A percentile compares a stretch with the other conserved stretches of the same genome.
These are phyloP conservation scores for Crax fasciolata DNA, from an alignment of 2,797 vertebrate genomes.

Conservation along the genomic window DNA sequence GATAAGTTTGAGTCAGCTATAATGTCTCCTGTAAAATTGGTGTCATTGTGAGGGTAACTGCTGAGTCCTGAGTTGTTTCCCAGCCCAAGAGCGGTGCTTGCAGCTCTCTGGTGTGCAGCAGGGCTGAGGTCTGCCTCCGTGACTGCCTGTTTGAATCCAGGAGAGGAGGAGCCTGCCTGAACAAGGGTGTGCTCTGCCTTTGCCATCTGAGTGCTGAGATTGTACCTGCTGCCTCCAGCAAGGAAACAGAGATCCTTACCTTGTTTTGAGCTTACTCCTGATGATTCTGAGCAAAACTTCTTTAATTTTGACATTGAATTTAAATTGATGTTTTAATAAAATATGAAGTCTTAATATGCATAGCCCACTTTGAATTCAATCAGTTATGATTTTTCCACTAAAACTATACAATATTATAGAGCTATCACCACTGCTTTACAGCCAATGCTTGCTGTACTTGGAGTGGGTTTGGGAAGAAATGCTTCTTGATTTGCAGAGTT, in stretches of 20 bases:
- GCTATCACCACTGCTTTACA: neutral
- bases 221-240: slow-evolving; percentile 32
- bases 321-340: neutral
- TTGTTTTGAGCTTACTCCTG: neutral
- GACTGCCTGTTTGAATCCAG: slow-evolving; percentile 66
- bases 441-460: neutral
- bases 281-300: neutral
- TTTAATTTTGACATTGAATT: neutral
- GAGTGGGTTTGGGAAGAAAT: neutral
- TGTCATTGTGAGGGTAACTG: neutral
- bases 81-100: neutral
- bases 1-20: neutral
- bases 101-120: slow-evolving; percentile 24
- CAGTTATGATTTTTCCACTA: neutral
- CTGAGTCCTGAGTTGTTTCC: neutral
- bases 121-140: slow-evolving; percentile 39
- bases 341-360: neutral
- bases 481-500: neutral
- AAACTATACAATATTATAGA: neutral
- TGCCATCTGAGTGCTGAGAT: slow-evolving; percentile 56
- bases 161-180: slow-evolving; percentile 51
- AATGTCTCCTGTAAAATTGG: neutral
- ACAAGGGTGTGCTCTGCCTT: slow-evolving; percentile 68
- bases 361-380: neutral
- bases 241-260: neutral